phyloP scores from a whole-genome alignment of 2,113 vertebrate genomes.

The Numida meleagris region DNA sequence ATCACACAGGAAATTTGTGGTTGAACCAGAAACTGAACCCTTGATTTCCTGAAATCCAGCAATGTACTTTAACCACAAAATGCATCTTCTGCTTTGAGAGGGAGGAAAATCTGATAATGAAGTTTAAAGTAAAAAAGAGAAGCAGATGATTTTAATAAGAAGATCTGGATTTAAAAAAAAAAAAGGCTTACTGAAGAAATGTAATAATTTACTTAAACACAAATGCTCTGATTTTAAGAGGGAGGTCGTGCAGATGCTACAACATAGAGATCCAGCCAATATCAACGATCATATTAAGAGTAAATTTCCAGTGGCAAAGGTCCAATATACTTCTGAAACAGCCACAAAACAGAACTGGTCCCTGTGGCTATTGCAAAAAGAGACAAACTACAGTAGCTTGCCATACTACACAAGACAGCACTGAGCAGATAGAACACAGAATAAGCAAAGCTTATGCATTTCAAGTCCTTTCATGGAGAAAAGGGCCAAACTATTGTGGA shows the following conservation, averaged over 20 bases:
- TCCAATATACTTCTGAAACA: background rate
- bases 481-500: background rate
- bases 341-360: background rate
- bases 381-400: background rate
- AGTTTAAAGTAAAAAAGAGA: background rate
- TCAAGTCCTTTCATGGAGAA: background rate
- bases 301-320: background rate
- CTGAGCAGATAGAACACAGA: background rate
- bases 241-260: background rate
- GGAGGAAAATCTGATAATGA: constrained; percentile 32
- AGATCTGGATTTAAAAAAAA: background rate
- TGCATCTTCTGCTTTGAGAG: constrained; percentile 5
- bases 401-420: background rate
- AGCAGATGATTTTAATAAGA: background rate
- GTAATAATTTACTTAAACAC: background rate
- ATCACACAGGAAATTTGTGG: constrained; percentile 54
- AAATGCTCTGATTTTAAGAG: background rate
- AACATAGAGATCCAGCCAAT: background rate
- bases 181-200: background rate
- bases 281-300: background rate
- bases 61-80: constrained; percentile 31
- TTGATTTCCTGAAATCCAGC: constrained; percentile 61
- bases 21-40: constrained; percentile 50
- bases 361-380: background rate
- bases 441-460: background rate